Percentiles rank a stretch among this genome's conserved stretches.
Evolutionary conservation across 2,113 vertebrate genomes (phyloP).

Genomic region (Brachyistius frenatus): DNA sequence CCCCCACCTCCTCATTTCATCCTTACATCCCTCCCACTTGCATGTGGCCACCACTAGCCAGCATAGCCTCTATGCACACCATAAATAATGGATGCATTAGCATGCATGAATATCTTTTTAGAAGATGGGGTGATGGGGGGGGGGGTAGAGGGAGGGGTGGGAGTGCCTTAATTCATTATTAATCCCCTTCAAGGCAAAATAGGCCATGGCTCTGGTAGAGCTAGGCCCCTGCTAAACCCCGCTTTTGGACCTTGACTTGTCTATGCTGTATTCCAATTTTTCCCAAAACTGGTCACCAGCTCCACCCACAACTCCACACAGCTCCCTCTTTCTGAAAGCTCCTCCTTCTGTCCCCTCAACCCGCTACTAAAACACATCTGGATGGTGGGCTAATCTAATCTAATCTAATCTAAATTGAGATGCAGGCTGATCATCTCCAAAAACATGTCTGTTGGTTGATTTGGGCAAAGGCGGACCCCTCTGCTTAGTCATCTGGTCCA

Average conservation of each 20-base stretch:
- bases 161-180: constrained; percentile 86
- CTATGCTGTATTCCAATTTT: constrained; percentile 36
- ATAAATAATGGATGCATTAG: constrained; percentile 89
- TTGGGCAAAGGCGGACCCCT: constrained; percentile 25
- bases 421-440: constrained; percentile 39
- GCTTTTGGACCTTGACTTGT: constrained; percentile 69
- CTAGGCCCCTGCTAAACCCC: constrained; percentile 68
- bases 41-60: constrained; percentile 78
- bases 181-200: constrained; percentile 83
- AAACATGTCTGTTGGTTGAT: constrained; percentile 11
- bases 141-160: constrained; percentile 44
- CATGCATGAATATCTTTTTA: constrained; percentile 86
- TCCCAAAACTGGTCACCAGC: constrained; percentile 49
- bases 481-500: constrained; percentile 13
- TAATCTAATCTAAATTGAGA: constrained; percentile 27
- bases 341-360: constrained; percentile 50
- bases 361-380: constrained; percentile 69
- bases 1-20: constrained; percentile 68
- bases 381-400: constrained; percentile 62
- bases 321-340: constrained; percentile 44
- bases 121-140: constrained; percentile 16
- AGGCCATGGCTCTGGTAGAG: constrained; percentile 59
- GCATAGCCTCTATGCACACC: constrained; percentile 70
- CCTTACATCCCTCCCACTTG: constrained; percentile 74
- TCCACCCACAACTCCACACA: constrained; percentile 30